A percentile compares a stretch with the other conserved stretches of the same genome.
Evolutionary conservation across 1,140 invertebrate genomes (phyloP).

Genomic region (Ceratina australensis): DNA sequence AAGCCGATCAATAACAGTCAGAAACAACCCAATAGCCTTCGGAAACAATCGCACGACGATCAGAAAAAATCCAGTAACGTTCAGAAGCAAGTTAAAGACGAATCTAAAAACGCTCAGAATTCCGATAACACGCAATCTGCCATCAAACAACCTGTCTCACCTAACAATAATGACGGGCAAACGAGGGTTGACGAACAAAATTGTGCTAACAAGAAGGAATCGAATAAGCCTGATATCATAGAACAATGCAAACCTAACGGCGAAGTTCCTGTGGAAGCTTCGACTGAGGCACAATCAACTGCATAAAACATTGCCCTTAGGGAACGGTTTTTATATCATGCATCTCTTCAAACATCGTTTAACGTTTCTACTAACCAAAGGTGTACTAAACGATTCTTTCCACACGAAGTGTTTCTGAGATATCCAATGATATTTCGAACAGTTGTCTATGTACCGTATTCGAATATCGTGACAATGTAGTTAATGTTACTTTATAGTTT

Average conservation of each 20-base stretch:
- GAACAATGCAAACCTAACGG: slow-evolving; percentile 47
- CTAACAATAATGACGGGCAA: background rate
- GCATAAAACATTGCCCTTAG: slow-evolving; percentile 38
- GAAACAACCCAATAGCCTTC: background rate
- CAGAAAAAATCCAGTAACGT: too few relatives aligned
- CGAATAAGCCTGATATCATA: slow-evolving; percentile 21
- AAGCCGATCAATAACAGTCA: slow-evolving; percentile 23
- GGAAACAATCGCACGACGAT: background rate
- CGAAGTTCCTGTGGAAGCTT: slow-evolving; percentile 25
- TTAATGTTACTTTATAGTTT: background rate
- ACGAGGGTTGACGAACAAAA: slow-evolving; percentile 17
- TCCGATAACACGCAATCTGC: slow-evolving; percentile 10
- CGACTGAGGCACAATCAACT: slow-evolving; percentile 23
- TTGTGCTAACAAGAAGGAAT: slow-evolving; percentile 6
- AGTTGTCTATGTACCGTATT: background rate
- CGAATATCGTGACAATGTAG: background rate
- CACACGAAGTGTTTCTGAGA: slow-evolving; percentile 10
- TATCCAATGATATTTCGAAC: background rate
- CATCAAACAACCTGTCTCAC: slow-evolving; percentile 16
- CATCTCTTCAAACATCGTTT: slow-evolving; percentile 14
- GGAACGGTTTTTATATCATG: slow-evolving; percentile 45
- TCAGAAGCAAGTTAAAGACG: too few relatives aligned
- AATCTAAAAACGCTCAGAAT: slow-evolving; percentile 20
- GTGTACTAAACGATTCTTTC: slow-evolving; percentile 34
- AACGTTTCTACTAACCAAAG: slow-evolving; percentile 23